phyloP scores from a whole-genome alignment of 2,113 vertebrate species.

The Lutjanus erythropterus region DNA sequence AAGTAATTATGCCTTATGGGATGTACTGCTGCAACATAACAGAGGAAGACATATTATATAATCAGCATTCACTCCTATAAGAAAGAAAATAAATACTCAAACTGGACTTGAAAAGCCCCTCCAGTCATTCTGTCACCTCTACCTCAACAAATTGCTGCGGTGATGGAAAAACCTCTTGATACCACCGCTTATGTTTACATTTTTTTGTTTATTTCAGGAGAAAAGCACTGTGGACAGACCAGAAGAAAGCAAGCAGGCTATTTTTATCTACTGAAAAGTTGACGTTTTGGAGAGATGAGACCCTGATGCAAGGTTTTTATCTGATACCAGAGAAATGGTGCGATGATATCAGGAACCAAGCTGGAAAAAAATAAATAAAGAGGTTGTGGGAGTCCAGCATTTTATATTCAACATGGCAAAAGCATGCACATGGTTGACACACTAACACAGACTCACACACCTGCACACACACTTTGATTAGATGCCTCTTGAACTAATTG shows the following conservation, averaged over 20 bases:
- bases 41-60: slow-evolving; percentile 3
- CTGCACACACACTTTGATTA: slow-evolving; percentile 26
- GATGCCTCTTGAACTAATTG: background rate
- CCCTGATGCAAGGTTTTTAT: background rate
- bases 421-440: background rate
- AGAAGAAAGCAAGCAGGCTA: background rate
- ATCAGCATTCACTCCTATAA: background rate
- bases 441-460: slow-evolving; percentile 3
- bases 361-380: background rate
- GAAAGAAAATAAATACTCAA: slow-evolving; percentile 9
- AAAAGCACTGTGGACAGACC: background rate
- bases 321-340: background rate
- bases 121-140: background rate
- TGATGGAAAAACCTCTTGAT: background rate
- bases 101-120: background rate
- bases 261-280: slow-evolving; percentile 25
- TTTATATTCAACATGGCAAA: slow-evolving; percentile 3
- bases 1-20: background rate
- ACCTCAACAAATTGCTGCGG: background rate
- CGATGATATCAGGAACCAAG: no score
- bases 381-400: background rate
- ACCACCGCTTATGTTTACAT: background rate
- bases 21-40: background rate
- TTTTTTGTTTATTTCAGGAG: background rate
- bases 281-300: slow-evolving; percentile 27